Conservation (phyloP, 2,113 vertebrate species). For the Takifugu flavidus region DNA sequence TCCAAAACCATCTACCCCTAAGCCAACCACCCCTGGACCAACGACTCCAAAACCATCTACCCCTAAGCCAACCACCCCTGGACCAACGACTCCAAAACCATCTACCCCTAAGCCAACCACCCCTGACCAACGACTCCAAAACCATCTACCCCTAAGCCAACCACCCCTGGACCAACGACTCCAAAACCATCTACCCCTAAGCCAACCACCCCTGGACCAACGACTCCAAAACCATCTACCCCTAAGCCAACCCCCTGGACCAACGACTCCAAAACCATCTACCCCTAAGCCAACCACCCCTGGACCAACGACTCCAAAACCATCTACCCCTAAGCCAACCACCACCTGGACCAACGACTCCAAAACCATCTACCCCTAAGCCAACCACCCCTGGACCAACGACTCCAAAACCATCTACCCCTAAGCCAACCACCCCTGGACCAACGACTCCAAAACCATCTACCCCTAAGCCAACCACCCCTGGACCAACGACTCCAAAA, state of each 20-base stretch:
- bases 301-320: background rate
- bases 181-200: too few species aligned
- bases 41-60: slow-evolving; percentile 12
- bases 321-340: background rate
- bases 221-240: background rate
- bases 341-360: background rate
- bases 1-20: slow-evolving; percentile 3
- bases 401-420: slow-evolving; percentile 15
- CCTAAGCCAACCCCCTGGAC: background rate
- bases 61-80: slow-evolving; percentile 26
- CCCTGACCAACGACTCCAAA: slow-evolving; percentile 11
- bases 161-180: background rate
- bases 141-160: slow-evolving; percentile 15
- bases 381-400: background rate
- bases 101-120: slow-evolving; percentile 6
- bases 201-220: too few species aligned
- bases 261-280: background rate
- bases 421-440: slow-evolving; percentile 24
- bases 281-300: slow-evolving; percentile 14
- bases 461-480: slow-evolving; percentile 6
- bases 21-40: slow-evolving; percentile 9
- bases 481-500: slow-evolving; percentile 12
- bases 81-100: background rate
- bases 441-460: background rate
- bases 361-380: too few species aligned